phyloP scores from a whole-genome alignment of 2,888 invertebrate species.

The Gandaritis pyraliata region DNA sequence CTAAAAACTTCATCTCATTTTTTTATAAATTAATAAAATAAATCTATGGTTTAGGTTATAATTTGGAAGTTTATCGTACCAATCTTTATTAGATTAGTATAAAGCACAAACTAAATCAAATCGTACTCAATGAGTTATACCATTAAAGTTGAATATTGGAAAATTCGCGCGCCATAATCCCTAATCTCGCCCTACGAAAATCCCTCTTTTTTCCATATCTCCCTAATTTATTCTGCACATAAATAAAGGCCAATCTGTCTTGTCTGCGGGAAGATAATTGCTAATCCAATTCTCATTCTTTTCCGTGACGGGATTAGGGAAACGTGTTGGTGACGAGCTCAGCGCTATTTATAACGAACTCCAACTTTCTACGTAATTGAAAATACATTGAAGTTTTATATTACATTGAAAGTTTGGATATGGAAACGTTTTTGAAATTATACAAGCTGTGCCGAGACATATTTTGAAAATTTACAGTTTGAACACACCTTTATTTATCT shows the following conservation, averaged over 20 bases:
- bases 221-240: conserved; percentile 22
- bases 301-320: conserved; percentile 19
- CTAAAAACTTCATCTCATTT: too few relatives aligned
- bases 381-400: not conserved
- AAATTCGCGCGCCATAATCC: not conserved
- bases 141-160: not conserved
- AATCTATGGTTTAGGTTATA: too few relatives aligned
- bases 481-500: too few relatives aligned
- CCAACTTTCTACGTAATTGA: not conserved
- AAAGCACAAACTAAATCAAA: too few relatives aligned
- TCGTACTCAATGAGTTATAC: too few relatives aligned
- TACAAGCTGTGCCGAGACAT: too few relatives aligned
- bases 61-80: too few relatives aligned
- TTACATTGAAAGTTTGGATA: not conserved
- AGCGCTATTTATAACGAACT: not conserved
- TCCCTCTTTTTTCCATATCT: conserved; percentile 10
- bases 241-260: conserved; percentile 30
- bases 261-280: conserved; percentile 34
- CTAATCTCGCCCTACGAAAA: not conserved
- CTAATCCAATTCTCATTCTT: conserved; percentile 32
- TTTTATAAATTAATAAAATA: too few relatives aligned
- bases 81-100: too few relatives aligned
- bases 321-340: conserved; percentile 1
- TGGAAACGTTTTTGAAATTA: too few relatives aligned
- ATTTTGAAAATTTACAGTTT: too few relatives aligned